These are phyloP conservation scores for Monochamus saltuarius DNA, from an alignment of 1,140 invertebrate genomes.

Conservation along the genomic window DNA sequence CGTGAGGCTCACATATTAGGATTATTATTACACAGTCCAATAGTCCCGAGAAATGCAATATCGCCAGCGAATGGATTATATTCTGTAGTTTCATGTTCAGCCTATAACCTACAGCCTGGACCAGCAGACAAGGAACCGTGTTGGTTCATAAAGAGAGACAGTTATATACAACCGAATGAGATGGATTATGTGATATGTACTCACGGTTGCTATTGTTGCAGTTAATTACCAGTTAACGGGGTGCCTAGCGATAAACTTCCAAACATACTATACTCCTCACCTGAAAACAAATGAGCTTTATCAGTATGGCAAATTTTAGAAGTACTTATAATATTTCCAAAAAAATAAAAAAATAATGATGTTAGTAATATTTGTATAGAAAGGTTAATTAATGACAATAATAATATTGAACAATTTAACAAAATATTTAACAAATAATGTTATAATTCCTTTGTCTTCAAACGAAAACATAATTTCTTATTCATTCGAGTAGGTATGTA, in stretches of 20 bases:
- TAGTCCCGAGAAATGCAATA: conserved; percentile 27
- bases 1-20: conserved; percentile 24
- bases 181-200: conserved; percentile 41
- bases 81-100: conserved; percentile 2
- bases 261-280: conserved; percentile 30
- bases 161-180: conserved; percentile 21
- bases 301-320: conserved; percentile 6
- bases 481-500: too few species aligned
- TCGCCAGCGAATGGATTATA: conserved; percentile 5
- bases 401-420: too few species aligned
- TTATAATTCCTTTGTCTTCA: too few species aligned
- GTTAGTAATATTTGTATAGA: too few species aligned
- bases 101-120: background rate
- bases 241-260: conserved; percentile 31
- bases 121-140: background rate
- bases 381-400: too few species aligned
- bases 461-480: too few species aligned
- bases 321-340: too few species aligned
- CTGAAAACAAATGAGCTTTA: conserved; percentile 31
- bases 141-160: background rate
- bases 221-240: conserved; percentile 40
- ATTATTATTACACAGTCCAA: conserved; percentile 42
- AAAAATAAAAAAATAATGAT: too few species aligned
- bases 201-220: conserved; percentile 40
- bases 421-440: too few species aligned